Base-by-base conservation (phyloP, 1,140 invertebrate species). In the Triops cancriformis region DNA sequence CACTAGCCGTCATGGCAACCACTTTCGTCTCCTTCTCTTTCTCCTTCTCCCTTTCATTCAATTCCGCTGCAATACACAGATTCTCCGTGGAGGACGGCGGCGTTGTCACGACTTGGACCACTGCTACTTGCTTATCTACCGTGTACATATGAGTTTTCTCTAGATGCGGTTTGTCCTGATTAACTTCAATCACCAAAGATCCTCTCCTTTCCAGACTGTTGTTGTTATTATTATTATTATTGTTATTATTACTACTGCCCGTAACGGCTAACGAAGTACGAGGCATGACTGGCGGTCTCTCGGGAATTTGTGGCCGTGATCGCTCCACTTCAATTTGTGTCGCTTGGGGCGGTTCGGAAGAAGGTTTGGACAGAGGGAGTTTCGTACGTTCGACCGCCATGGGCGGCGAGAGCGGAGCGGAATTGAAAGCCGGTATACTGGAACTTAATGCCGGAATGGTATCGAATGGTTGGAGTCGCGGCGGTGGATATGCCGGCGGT, bases 51-150 rank as follows among this genome's bases (percentile, higher is more conserved):
- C 14, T 23, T 64, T 64, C 51, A 23, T n/a, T 18, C 51, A 64
- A 14, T 6, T 64, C 51, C 5, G 51, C 51, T 6, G 18, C 23
- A 12, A 64, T 5, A 23, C 18, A 64, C n/a, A 64, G 14, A 64
- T 64, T 78, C 31, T 74, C 72, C 37, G 77, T 78, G 23, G 74
- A 43, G 23, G 26, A 26, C 79, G 78, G 74, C 78, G 80, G 79
- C 80, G 80, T 83, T 83, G 84, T 86, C 81, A 87, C 87, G 82
- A 87, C 85, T 85, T 89, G 87, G 80, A 91, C 90, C 82, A 90
- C 87, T 78, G 89, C 89, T 76, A 90, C 89, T 83, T 91, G 90
- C 82, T 90, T 91, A 80, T 91, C 89, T 77, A 91, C 89, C 6
- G 87, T 88, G 83, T 90, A 91, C 80, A 91, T 85, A 80, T 91